Evolutionary conservation across 1,140 invertebrate species (phyloP).

Genomic region (Gryon sp.): DNA sequence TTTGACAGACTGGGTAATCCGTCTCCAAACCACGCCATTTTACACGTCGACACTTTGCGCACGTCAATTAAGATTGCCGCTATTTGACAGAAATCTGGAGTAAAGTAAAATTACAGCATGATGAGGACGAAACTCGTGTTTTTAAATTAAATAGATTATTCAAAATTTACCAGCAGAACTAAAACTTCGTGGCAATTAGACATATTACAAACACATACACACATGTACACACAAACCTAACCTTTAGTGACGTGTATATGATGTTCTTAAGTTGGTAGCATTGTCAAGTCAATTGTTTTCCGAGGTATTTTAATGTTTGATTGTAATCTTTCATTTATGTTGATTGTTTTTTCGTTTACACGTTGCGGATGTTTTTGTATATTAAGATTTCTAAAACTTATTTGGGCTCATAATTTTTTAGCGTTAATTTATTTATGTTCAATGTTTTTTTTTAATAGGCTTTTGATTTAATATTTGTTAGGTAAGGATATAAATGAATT

Average conservation of each 20-base stretch:
- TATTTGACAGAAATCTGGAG: conserved; percentile 4
- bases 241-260: conserved; percentile 25
- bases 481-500: no score
- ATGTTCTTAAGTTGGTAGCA: conserved; percentile 15
- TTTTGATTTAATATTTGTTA: no score
- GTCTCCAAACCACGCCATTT: conserved; percentile 88
- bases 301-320: no score
- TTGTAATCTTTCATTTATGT: background rate
- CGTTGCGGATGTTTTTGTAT: no score
- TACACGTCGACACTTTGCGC: conserved; percentile 74
- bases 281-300: background rate
- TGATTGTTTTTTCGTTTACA: background rate
- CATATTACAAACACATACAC: conserved; percentile 42
- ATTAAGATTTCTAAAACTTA: no score
- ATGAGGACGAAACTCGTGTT: conserved; percentile 11
- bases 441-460: no score
- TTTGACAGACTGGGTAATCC: conserved; percentile 84
- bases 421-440: no score
- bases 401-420: no score
- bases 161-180: conserved; percentile 23
- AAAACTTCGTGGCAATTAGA: conserved; percentile 54
- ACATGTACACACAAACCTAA: conserved; percentile 25
- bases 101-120: conserved; percentile 28
- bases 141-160: conserved; percentile 39
- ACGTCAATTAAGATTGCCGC: conserved; percentile 3